Conservation (phyloP, 2,888 invertebrate genomes). For the Trichopria drosophilae region DNA sequence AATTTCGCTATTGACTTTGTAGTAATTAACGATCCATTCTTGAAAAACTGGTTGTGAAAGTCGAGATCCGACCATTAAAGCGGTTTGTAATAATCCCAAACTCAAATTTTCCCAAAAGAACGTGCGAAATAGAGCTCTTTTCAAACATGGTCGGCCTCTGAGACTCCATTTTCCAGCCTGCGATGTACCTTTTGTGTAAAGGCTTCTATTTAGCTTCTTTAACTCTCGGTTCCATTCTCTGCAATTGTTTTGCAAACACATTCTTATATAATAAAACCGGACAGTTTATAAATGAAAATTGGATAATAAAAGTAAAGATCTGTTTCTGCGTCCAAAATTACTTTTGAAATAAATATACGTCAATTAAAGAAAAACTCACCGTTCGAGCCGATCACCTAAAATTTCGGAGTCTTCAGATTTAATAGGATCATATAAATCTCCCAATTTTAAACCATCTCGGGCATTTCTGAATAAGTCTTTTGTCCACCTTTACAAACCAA, state of each 20-base stretch:
- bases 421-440: slow-evolving; percentile 55
- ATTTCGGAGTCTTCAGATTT: slow-evolving; percentile 51
- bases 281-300: too few species aligned
- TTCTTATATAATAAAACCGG: background rate
- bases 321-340: too few species aligned
- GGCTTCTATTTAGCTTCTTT: slow-evolving; percentile 39
- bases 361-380: slow-evolving; percentile 43
- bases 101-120: slow-evolving; percentile 51
- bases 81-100: slow-evolving; percentile 29
- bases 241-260: background rate
- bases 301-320: too few species aligned
- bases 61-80: slow-evolving; percentile 31
- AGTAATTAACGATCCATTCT: slow-evolving; percentile 45
- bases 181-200: slow-evolving; percentile 34
- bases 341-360: too few species aligned
- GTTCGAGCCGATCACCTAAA: slow-evolving; percentile 51
- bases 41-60: slow-evolving; percentile 43
- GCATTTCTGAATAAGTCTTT: slow-evolving; percentile 51
- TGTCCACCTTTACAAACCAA: slow-evolving; percentile 53
- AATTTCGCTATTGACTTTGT: slow-evolving; percentile 23
- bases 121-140: slow-evolving; percentile 55
- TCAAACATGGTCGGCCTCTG: slow-evolving; percentile 52
- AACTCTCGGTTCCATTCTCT: slow-evolving; percentile 60
- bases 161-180: slow-evolving; percentile 29
- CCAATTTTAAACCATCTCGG: slow-evolving; percentile 48